Percentiles rank a stretch among this genome's conserved stretches.
Conservation (phyloP, 2,888 invertebrate genomes). For the Spilosoma lubricipeda region DNA sequence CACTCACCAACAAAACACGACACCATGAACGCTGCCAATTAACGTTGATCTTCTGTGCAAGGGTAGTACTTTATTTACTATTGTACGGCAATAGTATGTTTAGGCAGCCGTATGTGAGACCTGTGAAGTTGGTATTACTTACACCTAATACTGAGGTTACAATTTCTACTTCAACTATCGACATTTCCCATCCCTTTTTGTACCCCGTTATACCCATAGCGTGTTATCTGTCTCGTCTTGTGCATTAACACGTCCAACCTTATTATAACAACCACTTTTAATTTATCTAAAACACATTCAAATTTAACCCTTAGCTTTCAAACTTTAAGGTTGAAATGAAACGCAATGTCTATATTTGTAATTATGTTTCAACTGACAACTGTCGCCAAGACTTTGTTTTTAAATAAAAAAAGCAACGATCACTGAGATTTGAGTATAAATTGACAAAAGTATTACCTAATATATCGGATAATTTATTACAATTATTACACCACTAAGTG, state of each 20-base stretch:
- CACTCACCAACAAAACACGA: too few relatives aligned
- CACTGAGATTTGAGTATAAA: constrained; percentile 2
- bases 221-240: constrained; percentile 74
- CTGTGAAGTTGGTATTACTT: too few relatives aligned
- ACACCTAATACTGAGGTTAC: neutral
- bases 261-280: constrained; percentile 68
- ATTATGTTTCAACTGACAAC: constrained; percentile 29
- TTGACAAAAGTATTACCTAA: neutral
- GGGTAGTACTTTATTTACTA: too few relatives aligned
- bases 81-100: too few relatives aligned
- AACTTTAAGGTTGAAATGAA: constrained; percentile 15
- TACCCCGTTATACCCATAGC: constrained; percentile 65
- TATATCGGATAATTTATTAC: neutral
- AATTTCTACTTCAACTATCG: constrained; percentile 35
- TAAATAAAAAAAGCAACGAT: constrained; percentile 24
- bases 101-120: too few relatives aligned
- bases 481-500: neutral
- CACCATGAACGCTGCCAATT: too few relatives aligned
- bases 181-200: constrained; percentile 47
- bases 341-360: constrained; percentile 17
- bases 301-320: constrained; percentile 23
- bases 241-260: constrained; percentile 79
- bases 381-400: constrained; percentile 46
- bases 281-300: constrained; percentile 18
- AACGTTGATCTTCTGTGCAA: too few relatives aligned